phyloP scores from a whole-genome alignment of 2,888 invertebrate species.

The Cremastinae sp. region DNA sequence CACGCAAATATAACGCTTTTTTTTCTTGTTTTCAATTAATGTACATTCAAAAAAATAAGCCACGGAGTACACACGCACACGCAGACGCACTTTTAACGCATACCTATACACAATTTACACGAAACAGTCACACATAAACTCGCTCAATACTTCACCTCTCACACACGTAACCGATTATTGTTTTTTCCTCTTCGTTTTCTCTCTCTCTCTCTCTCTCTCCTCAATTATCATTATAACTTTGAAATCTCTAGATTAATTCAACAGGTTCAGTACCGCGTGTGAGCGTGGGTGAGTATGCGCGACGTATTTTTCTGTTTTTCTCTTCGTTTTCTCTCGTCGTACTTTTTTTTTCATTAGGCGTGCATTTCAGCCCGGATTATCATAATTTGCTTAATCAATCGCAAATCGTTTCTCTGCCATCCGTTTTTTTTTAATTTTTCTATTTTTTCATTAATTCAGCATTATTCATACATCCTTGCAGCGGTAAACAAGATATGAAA shows the following conservation, averaged over 20 bases:
- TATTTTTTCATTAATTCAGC: slow-evolving; percentile 19
- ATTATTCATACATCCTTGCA: slow-evolving; percentile 43
- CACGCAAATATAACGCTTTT: slow-evolving; percentile 52
- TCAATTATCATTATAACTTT: slow-evolving; percentile 40
- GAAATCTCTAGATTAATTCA: slow-evolving; percentile 64
- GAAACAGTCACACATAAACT: slow-evolving; percentile 51
- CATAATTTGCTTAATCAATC: slow-evolving; percentile 29
- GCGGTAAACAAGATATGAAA: slow-evolving; percentile 50
- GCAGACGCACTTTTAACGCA: slow-evolving; percentile 44
- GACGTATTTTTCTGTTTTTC: slow-evolving; percentile 31
- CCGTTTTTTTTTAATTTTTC: slow-evolving; percentile 38
- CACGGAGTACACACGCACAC: slow-evolving; percentile 47
- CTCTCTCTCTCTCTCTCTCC: not conserved
- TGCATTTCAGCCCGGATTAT: slow-evolving; percentile 37
- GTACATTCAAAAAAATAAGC: slow-evolving; percentile 53
- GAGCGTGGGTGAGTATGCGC: slow-evolving; percentile 55
- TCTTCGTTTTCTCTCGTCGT: no score
- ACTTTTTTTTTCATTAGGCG: slow-evolving; percentile 43
- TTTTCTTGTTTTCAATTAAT: slow-evolving; percentile 37
- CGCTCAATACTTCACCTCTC: slow-evolving; percentile 32
- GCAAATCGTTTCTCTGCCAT: slow-evolving; percentile 46
- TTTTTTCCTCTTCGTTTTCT: slow-evolving; percentile 4
- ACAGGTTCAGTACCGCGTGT: slow-evolving; percentile 65
- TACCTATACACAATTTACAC: slow-evolving; percentile 55
- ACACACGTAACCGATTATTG: slow-evolving; percentile 44